Conservation (phyloP, 2,113 vertebrate species). For the Barnardius zonarius region DNA sequence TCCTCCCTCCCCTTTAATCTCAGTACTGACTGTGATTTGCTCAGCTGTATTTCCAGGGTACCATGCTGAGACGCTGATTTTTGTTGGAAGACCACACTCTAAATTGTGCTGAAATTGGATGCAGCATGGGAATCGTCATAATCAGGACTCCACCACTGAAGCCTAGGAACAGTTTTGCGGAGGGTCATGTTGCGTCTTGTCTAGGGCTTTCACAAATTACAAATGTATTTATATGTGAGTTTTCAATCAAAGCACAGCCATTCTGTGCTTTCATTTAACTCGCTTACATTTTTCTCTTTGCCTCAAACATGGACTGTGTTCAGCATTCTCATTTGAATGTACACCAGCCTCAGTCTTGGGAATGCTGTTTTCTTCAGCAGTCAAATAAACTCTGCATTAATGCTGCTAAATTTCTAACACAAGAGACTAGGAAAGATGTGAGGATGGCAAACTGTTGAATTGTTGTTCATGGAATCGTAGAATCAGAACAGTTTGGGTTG, state of each 20-base stretch:
- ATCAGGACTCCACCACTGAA: conserved; percentile 4
- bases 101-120: conserved; percentile 33
- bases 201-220: background rate
- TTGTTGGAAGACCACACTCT: conserved; percentile 25
- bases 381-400: background rate
- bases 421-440: background rate
- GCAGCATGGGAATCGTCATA: background rate
- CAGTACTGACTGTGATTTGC: background rate
- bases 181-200: conserved; percentile 33
- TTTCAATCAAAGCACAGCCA: background rate
- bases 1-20: background rate
- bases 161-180: background rate
- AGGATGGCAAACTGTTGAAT: background rate
- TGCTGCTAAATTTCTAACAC: background rate
- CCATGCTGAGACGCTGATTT: background rate
- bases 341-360: background rate
- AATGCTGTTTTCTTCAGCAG: background rate
- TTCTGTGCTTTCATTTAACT: conserved; percentile 11
- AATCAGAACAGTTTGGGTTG: background rate
- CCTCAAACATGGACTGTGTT: background rate
- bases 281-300: background rate
- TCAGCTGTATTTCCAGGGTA: background rate
- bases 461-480: background rate
- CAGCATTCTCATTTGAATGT: conserved; percentile 15
- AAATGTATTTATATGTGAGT: background rate